These are phyloP conservation scores for Melanotaenia duboulayi DNA, from an alignment of 2,113 vertebrate species.

Conservation along the genomic window DNA sequence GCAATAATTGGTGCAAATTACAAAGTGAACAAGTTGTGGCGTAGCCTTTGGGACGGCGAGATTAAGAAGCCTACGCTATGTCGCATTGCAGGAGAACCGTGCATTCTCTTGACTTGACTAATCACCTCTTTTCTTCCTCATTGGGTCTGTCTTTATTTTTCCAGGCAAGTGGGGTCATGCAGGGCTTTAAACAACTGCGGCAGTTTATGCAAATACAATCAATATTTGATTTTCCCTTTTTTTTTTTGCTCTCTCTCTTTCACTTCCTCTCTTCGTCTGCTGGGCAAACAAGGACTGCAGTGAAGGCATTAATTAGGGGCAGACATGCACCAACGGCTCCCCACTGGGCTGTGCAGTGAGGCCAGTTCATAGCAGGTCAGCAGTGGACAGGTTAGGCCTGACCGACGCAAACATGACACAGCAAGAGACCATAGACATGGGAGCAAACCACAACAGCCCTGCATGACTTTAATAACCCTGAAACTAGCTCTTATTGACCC, in stretches of 20 bases:
- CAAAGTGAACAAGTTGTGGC: slow-evolving; percentile 39
- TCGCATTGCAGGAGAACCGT: slow-evolving; percentile 73
- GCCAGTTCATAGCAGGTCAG: slow-evolving; percentile 60
- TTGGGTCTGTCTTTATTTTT: slow-evolving; percentile 32
- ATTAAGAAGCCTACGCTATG: slow-evolving; percentile 52
- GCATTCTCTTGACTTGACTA: slow-evolving; percentile 46
- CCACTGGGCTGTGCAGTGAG: slow-evolving; percentile 58
- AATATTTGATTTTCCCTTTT: slow-evolving; percentile 70
- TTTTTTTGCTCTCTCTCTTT: slow-evolving; percentile 22
- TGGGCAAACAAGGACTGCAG: slow-evolving; percentile 70
- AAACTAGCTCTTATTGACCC: slow-evolving; percentile 1
- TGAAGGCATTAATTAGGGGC: slow-evolving; percentile 77
- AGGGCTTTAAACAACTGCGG: slow-evolving; percentile 67
- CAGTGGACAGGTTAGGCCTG: slow-evolving; percentile 46
- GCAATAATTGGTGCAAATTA: slow-evolving; percentile 65
- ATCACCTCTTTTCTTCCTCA: slow-evolving; percentile 49
- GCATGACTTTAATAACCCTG: slow-evolving; percentile 14
- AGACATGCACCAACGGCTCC: slow-evolving; percentile 70
- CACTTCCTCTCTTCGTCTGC: slow-evolving; percentile 37
- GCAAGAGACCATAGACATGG: slow-evolving; percentile 8
- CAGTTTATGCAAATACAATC: slow-evolving; percentile 81
- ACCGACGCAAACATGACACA: slow-evolving; percentile 39
- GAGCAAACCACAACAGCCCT: slow-evolving; percentile 22
- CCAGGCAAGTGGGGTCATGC: slow-evolving; percentile 55
- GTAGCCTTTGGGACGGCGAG: slow-evolving; percentile 57